Base-by-base conservation (phyloP, 1,140 invertebrate species). In the Brachionus rubens region DNA sequence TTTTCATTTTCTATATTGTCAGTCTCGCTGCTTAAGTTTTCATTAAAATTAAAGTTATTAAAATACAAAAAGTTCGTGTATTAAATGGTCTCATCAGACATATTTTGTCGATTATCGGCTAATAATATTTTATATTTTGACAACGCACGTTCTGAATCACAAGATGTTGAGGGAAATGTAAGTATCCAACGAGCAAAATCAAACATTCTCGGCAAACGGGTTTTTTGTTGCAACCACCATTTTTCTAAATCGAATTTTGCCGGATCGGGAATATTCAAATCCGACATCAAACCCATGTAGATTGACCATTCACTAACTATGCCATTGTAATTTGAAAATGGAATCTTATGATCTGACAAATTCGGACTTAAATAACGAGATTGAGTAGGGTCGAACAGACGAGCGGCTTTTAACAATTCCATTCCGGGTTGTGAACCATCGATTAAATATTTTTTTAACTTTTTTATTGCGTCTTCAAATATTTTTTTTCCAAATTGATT, bases 121-220 rank as follows among this genome's bases (percentile, higher is more conserved):
- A 24, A 54, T 26, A 54, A 26, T 26, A 54, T 21, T 54, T 54
- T 28, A 54, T 54, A 54, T 26, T 26, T 54, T 54, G 50, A 54
- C 12, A 54, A 24, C 2, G 50, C 26, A 5, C 2, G 24, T 54
- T 54, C 50, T 10, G 50, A 54, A 26, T 54, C 50, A 54, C 24
- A 54, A 14, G 50, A 54, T 26, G 21, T 54, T 24, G 26, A 54
- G 28, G 50, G 26, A 26, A 54, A 19, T 12, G 24, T 54, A 33
- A 54, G 1, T 54, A 54, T 26, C 26, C 50, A 54, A 2, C 1
- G 3, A 54, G 50, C 24, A 12, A 54, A 24, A 3, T 54, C 50
- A 33, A 54, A 30, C 26, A 54, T 54, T 30, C 14, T 54, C 1
- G 26, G 50, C 24, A 54, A 30, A 26, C 50, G 5, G 19, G 0